Conservation (phyloP, 2,113 vertebrate species). For the Daphoenositta chrysoptera region DNA sequence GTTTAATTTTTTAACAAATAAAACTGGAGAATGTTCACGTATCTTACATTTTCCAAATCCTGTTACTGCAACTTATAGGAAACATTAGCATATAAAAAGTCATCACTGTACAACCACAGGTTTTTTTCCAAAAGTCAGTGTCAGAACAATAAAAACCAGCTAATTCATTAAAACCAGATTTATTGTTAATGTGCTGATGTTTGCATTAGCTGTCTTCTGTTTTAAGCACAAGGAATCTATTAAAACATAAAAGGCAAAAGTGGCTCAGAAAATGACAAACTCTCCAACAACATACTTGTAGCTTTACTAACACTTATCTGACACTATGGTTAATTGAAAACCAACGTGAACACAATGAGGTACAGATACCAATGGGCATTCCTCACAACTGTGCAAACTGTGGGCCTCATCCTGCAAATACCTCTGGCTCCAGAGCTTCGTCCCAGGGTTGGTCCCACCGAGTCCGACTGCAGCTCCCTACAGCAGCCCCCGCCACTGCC, state of each 20-base stretch:
- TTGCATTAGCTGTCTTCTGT: background rate
- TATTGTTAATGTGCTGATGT: background rate
- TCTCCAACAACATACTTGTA: background rate
- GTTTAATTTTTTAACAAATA: background rate
- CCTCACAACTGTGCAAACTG: background rate
- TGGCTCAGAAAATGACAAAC: background rate
- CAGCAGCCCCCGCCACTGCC: background rate
- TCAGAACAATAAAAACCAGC: background rate
- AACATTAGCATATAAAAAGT: constrained; percentile 38
- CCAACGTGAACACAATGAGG: background rate
- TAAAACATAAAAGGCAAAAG: background rate
- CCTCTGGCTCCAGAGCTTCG: background rate
- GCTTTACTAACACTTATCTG: background rate
- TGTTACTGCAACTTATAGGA: background rate
- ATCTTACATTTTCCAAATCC: background rate
- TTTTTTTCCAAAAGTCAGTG: background rate
- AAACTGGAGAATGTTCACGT: background rate
- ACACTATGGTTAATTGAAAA: background rate
- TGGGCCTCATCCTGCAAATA: background rate
- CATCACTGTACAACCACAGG: background rate
- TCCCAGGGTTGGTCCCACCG: background rate
- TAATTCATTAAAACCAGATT: background rate
- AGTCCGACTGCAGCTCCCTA: fast-evolving
- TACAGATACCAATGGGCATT: background rate
- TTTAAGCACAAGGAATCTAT: background rate